Evolutionary conservation across 2,888 invertebrate genomes (phyloP), one percentile per base, ranked within the genome.

Genomic region (Mactromeris polynyma): DNA sequence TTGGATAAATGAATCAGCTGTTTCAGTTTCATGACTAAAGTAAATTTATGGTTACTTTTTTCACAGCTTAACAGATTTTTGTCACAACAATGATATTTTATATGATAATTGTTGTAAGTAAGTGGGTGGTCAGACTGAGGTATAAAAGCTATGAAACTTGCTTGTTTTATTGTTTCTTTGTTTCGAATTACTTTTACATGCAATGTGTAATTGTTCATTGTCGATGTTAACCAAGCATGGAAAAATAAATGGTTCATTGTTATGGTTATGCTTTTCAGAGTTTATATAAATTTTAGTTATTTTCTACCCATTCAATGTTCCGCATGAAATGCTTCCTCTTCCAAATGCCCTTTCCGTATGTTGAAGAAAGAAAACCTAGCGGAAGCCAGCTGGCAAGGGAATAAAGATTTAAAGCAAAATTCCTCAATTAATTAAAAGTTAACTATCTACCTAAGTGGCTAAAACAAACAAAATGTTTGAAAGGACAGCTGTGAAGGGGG

Each of bases 41-140:
- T 40, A 26, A 58, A 38, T 83, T 83, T 69, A 58, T 26, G 21
- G 9, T 79, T 4, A 33, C 33, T 26, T 33, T 73, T 26, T 73
- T 73, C 36, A 33, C 36, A 19, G 36, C 73, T 73, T 73, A 36
- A 73, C 33, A 73, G 73, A 73, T 33, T 73, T 73, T 36, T 19
- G 19, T 73, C 36, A 36, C 33, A 73, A 73, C 17, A 19, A 36
- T 33, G 73, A 36, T 73, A 73, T 73, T 73, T 36, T 73, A 73
- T 73, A 73, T 73, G 31, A 73, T 73, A 36, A 73, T 73, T 73
- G 73, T 36, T 73, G 73, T 36, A n/a, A n/a, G 26, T 78, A 73
- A 84, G 78, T 84, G 84, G 84, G 84, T 84, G 84, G 84, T 84
- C 84, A 84, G 31, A 54, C 33, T 33, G 73, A 33, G 73, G n/a